Percentiles rank a stretch among this genome's conserved stretches.
Conservation (phyloP, 2,888 invertebrate genomes). For the Clunio marinus region DNA sequence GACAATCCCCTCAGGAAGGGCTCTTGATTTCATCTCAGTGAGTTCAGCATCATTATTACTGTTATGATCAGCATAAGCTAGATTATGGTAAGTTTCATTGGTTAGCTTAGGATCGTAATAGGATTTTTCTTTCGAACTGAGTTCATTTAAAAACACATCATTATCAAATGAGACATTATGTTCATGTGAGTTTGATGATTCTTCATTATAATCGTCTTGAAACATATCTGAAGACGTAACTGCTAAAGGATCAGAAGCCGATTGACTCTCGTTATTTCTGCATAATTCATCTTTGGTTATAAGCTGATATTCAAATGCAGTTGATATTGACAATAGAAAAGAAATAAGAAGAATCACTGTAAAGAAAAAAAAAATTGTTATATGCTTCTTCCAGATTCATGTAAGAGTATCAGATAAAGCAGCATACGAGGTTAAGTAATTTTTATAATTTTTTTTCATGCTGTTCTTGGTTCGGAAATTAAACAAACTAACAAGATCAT, state of each 20-base stretch:
- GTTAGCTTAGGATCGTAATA: background rate
- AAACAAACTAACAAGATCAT: background rate
- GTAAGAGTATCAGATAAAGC: no score
- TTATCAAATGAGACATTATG: background rate
- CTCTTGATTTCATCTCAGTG: background rate
- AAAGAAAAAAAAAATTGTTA: background rate
- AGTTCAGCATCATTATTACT: background rate
- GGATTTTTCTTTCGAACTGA: background rate
- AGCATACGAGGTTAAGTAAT: no score
- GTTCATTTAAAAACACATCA: background rate
- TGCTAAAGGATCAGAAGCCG: background rate
- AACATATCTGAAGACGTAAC: background rate
- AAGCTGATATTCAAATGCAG: constrained; percentile 65
- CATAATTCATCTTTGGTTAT: constrained; percentile 34
- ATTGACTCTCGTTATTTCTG: constrained; percentile 7
- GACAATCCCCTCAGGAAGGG: background rate
- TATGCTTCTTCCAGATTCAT: no score
- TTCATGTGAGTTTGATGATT: background rate
- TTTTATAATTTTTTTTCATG: no score
- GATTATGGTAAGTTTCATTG: background rate
- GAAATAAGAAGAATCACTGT: constrained; percentile 48
- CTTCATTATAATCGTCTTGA: background rate
- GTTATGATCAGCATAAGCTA: background rate
- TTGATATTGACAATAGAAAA: constrained; percentile 58
- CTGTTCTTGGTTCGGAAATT: no score